These are phyloP conservation scores for Pyrochroa serraticornis DNA, from an alignment of 2,888 invertebrate genomes.

Conservation along the genomic window DNA sequence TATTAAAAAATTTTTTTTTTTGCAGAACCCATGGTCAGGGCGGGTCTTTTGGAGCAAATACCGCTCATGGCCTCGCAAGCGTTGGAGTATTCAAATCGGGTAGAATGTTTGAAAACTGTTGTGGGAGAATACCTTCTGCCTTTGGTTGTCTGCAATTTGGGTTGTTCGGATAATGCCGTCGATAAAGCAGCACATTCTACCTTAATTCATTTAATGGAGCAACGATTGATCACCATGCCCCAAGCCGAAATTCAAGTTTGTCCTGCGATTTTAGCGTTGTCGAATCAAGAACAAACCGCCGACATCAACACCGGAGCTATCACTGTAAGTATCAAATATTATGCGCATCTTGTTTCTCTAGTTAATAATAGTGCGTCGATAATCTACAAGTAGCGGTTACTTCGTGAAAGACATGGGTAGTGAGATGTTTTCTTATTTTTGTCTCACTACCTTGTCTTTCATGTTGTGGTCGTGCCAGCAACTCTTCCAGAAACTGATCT, in stretches of 20 bases:
- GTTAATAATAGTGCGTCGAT: background rate
- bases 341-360: conserved; percentile 1
- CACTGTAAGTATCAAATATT: conserved; percentile 63
- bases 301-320: conserved; percentile 64
- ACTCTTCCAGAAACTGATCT: conserved; percentile 29
- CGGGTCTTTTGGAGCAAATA: conserved; percentile 70
- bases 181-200: conserved; percentile 70
- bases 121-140: conserved; percentile 66
- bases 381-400: conserved; percentile 54
- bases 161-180: conserved; percentile 67
- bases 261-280: conserved; percentile 66
- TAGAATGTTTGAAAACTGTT: conserved; percentile 58
- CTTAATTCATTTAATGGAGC: conserved; percentile 68
- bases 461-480: conserved; percentile 65
- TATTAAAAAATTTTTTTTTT: conserved; percentile 13
- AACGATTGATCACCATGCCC: conserved; percentile 64
- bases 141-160: conserved; percentile 67
- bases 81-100: conserved; percentile 58
- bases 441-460: conserved; percentile 99
- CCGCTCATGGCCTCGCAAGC: conserved; percentile 70
- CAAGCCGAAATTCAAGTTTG: conserved; percentile 70
- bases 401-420: conserved; percentile 98
- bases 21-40: conserved; percentile 66
- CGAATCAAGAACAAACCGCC: conserved; percentile 58
- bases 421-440: conserved; percentile 82